These are phyloP conservation scores for Diarsia mendica DNA, from an alignment of 2,888 invertebrate species.

Conservation along the genomic window DNA sequence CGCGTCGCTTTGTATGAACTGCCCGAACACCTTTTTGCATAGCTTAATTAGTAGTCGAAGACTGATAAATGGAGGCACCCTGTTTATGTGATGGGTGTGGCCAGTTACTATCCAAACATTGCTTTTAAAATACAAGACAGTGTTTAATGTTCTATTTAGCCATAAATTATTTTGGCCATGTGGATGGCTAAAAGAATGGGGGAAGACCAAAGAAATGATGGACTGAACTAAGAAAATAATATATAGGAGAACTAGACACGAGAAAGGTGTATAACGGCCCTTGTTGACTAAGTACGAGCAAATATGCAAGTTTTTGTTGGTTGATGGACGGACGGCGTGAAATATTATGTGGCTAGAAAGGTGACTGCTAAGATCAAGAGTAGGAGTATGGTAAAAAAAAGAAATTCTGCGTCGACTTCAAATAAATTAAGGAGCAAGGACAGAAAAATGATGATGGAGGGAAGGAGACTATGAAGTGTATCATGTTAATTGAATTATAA, in stretches of 20 bases:
- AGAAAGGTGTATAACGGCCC: conserved; percentile 11
- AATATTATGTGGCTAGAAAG: background rate
- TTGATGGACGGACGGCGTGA: background rate
- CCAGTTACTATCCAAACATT: conserved; percentile 30
- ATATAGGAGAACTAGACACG: conserved; percentile 9
- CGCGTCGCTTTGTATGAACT: too few species aligned
- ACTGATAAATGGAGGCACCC: conserved; percentile 54
- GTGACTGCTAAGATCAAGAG: background rate
- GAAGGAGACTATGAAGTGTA: background rate
- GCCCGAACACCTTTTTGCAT: too few species aligned
- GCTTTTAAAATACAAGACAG: conserved; percentile 10
- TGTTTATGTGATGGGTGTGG: conserved; percentile 38
- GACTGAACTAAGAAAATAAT: conserved; percentile 9
- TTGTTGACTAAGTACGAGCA: conserved; percentile 9
- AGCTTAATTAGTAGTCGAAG: too few species aligned
- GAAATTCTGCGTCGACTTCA: background rate
- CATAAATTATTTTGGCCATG: conserved; percentile 12
- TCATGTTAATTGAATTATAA: conserved; percentile 26
- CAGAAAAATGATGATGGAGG: background rate
- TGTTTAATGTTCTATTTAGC: background rate
- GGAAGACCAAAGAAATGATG: background rate
- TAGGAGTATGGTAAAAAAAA: background rate
- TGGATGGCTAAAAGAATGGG: background rate
- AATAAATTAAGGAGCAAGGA: background rate
- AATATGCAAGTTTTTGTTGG: too few species aligned